Percentiles rank a stretch among this genome's conserved stretches.
These are phyloP conservation scores for Verasper variegatus DNA, from an alignment of 2,113 vertebrate genomes.

Conservation along the genomic window DNA sequence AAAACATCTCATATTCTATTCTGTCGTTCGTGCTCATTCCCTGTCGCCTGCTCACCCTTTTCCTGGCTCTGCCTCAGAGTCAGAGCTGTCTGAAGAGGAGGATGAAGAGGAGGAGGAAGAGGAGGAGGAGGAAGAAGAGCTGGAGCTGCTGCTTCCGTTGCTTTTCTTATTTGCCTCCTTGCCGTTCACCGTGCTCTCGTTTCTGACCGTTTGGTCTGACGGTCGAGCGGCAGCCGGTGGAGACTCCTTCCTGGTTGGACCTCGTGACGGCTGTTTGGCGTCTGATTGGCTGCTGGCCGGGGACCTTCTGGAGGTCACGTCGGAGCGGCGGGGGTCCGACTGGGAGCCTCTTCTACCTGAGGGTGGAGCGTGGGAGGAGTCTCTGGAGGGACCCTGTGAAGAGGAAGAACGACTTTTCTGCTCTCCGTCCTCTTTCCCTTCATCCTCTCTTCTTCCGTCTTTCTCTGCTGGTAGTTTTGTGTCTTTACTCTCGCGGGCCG, in stretches of 20 bases:
- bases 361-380: slow-evolving; percentile 21
- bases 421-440: slow-evolving; percentile 24
- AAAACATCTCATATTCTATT: background rate
- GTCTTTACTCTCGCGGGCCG: slow-evolving; percentile 45
- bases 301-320: slow-evolving; percentile 24
- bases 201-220: background rate
- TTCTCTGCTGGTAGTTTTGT: slow-evolving; percentile 4
- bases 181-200: slow-evolving; percentile 63
- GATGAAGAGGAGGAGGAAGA: slow-evolving; percentile 76
- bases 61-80: slow-evolving; percentile 77
- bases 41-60: slow-evolving; percentile 68
- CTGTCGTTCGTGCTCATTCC: background rate
- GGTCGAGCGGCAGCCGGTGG: background rate
- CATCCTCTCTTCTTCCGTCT: slow-evolving; percentile 31
- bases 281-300: slow-evolving; percentile 57
- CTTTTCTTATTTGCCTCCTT: slow-evolving; percentile 55
- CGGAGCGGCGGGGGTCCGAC: slow-evolving; percentile 12
- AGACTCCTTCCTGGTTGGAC: slow-evolving; percentile 33
- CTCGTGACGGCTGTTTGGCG: slow-evolving; percentile 16
- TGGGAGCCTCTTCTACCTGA: slow-evolving; percentile 15
- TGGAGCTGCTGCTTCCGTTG: slow-evolving; percentile 73
- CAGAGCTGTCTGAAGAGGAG: slow-evolving; percentile 83
- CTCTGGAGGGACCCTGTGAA: slow-evolving; percentile 46
- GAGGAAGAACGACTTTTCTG: slow-evolving; percentile 22
- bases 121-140: slow-evolving; percentile 72